Evolutionary conservation across 2,888 invertebrate genomes (phyloP), one percentile per base, ranked within the genome.

Genomic region (Limnephilus auricula): DNA sequence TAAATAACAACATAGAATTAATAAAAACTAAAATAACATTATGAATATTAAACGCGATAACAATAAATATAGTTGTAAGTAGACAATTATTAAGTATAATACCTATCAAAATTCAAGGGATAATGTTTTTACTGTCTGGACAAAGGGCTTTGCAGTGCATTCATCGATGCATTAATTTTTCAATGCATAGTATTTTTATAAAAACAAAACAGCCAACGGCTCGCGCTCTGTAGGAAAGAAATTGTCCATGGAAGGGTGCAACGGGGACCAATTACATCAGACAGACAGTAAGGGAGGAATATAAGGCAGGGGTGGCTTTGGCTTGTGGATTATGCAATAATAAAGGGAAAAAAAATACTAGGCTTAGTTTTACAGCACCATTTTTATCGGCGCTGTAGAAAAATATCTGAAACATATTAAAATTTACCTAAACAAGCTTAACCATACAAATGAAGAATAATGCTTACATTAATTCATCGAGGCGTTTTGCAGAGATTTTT

Each of bases 261-360:
- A n/a, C 79, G 37, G 88, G 30, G 34, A 88, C 18, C 65, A 79
- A 88, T 79, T 88, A 88, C 31, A 88, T 25, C 45, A 79, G 88
- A 18, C 88, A 79, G 79, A 79, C 88, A 79, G 65, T 65, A 25
- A 65, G 50, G 50, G 50, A 65, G 50, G 50, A 65, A 65, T 25
- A 25, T 31, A 37, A 31, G 50, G 50, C 50, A 65, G 50, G 25
- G 50, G 25, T 25, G 50, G 50, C 18, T 18, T 18, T 5, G 15
- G 18, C 50, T 50, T 50, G 0, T 50, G 5, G 18, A 50, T 50
- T 50, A 5, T 50, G 18, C 4, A 18, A 6, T 65, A 65, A 25
- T 45, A 10, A 9, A 13, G 10, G 5, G 18, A 15, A 50, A 50
- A 50, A 45, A 25, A 65, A 65, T 0, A 65, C 18, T 65, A 15